These are phyloP conservation scores for Bellardia pandia DNA, from an alignment of 2,888 invertebrate species.

Conservation along the genomic window DNA sequence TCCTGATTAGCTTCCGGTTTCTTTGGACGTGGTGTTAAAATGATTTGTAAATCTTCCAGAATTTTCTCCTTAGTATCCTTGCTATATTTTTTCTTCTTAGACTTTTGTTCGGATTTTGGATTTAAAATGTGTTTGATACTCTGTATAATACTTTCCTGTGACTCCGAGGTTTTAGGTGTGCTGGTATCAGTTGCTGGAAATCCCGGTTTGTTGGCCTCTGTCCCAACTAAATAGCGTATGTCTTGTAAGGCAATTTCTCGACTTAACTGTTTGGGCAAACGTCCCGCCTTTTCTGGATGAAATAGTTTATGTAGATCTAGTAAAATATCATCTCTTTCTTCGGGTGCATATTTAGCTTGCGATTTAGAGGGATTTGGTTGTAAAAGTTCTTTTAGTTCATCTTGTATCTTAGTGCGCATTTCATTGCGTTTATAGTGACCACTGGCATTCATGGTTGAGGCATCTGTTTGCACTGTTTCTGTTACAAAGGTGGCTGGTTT, in stretches of 20 bases:
- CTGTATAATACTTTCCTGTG: conserved; percentile 35
- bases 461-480: conserved; percentile 43
- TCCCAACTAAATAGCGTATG: conserved; percentile 18
- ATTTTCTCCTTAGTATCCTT: conserved; percentile 44
- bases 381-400: conserved; percentile 46
- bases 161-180: background rate
- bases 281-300: conserved; percentile 11
- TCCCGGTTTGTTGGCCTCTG: background rate
- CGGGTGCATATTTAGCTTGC: background rate
- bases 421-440: conserved; percentile 49
- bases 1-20: background rate
- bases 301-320: conserved; percentile 38
- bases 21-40: conserved; percentile 18
- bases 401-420: conserved; percentile 46
- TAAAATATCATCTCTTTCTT: conserved; percentile 48
- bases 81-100: conserved; percentile 17
- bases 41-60: conserved; percentile 14
- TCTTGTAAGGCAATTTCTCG: conserved; percentile 33
- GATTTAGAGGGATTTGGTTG: background rate
- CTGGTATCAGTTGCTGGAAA: background rate
- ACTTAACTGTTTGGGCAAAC: background rate
- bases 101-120: conserved; percentile 26
- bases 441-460: background rate
- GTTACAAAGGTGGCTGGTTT: background rate
- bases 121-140: conserved; percentile 45